Evolutionary conservation across 2,888 invertebrate genomes (phyloP).

Genomic region (Noctua fimbriata): DNA sequence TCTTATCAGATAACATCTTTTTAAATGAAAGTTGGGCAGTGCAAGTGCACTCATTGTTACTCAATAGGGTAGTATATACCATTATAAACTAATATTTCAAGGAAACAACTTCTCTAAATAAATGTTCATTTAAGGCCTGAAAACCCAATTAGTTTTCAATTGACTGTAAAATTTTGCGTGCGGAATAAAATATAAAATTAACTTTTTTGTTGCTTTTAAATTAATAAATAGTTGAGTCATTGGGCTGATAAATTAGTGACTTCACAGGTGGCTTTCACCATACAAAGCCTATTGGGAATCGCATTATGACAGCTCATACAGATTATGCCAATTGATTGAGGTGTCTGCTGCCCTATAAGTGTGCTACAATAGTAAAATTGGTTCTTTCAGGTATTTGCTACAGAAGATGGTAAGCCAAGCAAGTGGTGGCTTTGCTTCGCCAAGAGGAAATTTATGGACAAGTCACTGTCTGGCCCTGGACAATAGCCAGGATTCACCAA

Average conservation of each 20-base stretch:
- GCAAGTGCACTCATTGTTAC: background rate
- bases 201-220: background rate
- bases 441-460: slow-evolving; percentile 99
- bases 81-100: background rate
- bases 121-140: background rate
- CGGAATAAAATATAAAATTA: too few relatives aligned
- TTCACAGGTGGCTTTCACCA: background rate
- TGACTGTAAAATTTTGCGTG: too few relatives aligned
- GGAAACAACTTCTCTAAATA: background rate
- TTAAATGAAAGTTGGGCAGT: background rate
- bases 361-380: background rate
- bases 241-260: background rate
- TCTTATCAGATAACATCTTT: background rate
- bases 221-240: background rate
- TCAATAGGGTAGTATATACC: background rate
- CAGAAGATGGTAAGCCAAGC: slow-evolving; percentile 98
- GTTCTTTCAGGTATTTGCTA: slow-evolving; percentile 92
- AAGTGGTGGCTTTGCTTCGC: slow-evolving; percentile 99
- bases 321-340: background rate
- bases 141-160: background rate
- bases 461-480: slow-evolving; percentile 97
- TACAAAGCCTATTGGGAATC: background rate
- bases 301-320: background rate
- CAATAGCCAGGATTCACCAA: slow-evolving; percentile 87
- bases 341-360: background rate